Evolutionary conservation across 2,113 vertebrate genomes (phyloP).

Genomic region (Campylorhamphus procurvoides): DNA sequence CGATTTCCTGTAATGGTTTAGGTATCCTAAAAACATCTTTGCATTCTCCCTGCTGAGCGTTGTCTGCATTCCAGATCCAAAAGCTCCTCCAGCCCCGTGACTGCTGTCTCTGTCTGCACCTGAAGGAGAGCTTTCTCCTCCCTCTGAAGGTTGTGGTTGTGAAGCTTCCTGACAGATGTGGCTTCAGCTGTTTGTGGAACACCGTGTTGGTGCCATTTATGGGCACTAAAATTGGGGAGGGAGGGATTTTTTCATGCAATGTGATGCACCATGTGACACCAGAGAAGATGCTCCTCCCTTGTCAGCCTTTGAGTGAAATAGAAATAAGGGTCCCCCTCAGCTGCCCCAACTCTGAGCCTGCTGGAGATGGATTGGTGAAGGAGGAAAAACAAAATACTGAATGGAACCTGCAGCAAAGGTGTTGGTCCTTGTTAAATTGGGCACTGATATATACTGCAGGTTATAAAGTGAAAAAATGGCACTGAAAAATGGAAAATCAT

Average conservation of each 20-base stretch:
- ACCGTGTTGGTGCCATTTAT: fast-evolving
- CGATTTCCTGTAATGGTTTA: neutral
- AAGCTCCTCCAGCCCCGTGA: neutral
- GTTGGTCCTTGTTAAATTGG: neutral
- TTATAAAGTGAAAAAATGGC: neutral
- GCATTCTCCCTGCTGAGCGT: neutral
- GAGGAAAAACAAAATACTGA: neutral
- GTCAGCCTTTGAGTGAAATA: neutral
- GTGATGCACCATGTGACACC: neutral
- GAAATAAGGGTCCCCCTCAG: neutral
- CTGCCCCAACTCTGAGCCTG: neutral
- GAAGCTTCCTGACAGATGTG: neutral
- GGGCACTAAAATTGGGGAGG: neutral
- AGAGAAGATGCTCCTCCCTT: neutral
- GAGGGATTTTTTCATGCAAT: neutral
- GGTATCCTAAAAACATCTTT: neutral
- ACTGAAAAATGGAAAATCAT: neutral
- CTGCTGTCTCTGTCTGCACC: neutral
- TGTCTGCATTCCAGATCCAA: neutral
- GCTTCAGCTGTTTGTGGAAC: neutral
- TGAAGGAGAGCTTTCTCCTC: neutral
- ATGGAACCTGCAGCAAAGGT: neutral
- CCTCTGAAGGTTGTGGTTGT: neutral
- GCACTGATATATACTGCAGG: neutral
- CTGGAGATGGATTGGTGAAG: neutral